Percentiles rank a stretch among this genome's conserved stretches.
Conservation (phyloP, 2,797 vertebrate species). For the Chelmon rostratus region DNA sequence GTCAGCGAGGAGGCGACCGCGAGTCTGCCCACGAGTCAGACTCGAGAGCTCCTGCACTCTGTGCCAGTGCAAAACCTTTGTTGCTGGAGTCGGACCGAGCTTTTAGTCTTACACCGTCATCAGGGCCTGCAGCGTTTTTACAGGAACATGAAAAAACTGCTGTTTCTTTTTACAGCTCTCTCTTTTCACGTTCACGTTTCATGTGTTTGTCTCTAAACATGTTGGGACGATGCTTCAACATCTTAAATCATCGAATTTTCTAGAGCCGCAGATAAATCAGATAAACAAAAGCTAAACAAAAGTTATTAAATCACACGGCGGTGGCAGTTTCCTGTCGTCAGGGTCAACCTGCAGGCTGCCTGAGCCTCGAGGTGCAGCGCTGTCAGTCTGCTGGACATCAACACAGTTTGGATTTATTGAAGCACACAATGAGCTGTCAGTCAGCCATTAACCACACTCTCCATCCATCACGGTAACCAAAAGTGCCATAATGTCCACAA, state of each 20-base stretch:
- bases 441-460: neutral
- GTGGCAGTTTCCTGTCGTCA: neutral
- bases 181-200: too few relatives aligned
- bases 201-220: neutral
- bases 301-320: too few relatives aligned
- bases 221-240: too few relatives aligned
- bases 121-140: neutral
- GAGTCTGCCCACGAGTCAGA: neutral
- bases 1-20: neutral
- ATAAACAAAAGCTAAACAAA: neutral
- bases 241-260: neutral
- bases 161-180: neutral
- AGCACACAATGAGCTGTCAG: neutral
- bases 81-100: neutral
- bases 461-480: neutral
- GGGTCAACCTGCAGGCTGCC: neutral
- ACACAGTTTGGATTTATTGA: neutral
- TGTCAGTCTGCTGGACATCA: neutral
- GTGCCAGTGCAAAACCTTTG: neutral
- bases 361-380: neutral
- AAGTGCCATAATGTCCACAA: neutral
- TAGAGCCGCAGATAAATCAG: neutral
- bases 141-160: neutral
- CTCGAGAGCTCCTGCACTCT: neutral
- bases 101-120: neutral